Base-by-base conservation (phyloP, 2,888 invertebrate genomes). In the Rhagonycha lutea region DNA sequence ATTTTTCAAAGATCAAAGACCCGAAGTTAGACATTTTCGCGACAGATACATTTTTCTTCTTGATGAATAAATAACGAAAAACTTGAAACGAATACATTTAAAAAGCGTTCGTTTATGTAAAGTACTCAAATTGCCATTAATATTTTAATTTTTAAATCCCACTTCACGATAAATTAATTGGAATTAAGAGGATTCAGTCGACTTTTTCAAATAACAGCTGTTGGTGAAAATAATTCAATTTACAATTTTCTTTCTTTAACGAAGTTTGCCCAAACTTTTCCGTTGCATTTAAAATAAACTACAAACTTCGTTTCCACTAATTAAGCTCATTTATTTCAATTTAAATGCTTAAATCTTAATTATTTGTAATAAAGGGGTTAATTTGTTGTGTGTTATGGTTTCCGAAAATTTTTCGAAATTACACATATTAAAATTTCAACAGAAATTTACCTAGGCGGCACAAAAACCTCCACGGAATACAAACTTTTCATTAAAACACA, bases 141-240 rank as follows among this genome's bases (percentile, higher is more conserved):
- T 47, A 47, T 47, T 47, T 47, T 47, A 47, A 47, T 47, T 47
- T 47, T 47, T n/a, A 47, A 47, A 47, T 47, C 47, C n/a, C 47
- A 47, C 47, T n/a, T n/a, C 47, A 47, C 47, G n/a, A 47, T 65
- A 65, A 65, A 65, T 65, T 65, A 65, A 65, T 65, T 65, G n/a
- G 12, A 23, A 65, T 65, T 65, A 65, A 65, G 63, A 65, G 26
- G 23, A 24, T 65, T 24, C 23, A 9, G 23, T 65, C n/a, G 26
- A 65, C 24, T 65, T 65, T 65, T 65, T 65, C 24, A 8, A 65
- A 65, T 24, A 65, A 65, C 63, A 65, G 63, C 63, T 65, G 63
- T 24, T n/a, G 26, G 63, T 65, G 63, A 65, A 65, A 65, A 65
- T 63, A 63, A 63, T 63, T 14, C 63, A 63, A 63, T 23, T 24